phyloP scores from a whole-genome alignment of 2,797 vertebrate genomes.

The Helostoma temminkii region DNA sequence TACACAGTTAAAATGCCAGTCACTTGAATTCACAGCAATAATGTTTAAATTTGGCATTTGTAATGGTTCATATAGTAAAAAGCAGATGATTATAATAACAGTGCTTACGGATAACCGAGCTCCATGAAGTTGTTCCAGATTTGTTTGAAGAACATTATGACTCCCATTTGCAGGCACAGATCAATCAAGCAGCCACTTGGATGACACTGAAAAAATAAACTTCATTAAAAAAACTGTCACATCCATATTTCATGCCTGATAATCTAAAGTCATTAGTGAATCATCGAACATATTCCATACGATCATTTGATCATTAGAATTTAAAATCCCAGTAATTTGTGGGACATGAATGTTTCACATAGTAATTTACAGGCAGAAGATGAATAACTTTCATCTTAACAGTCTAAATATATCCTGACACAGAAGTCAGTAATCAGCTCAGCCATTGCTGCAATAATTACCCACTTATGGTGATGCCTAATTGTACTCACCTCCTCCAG shows the following conservation, averaged over 20 bases:
- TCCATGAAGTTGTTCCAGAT: conserved; percentile 99
- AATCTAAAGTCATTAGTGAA: conserved; percentile 36
- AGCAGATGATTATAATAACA: conserved; percentile 10
- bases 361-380: conserved; percentile 27
- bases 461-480: conserved; percentile 35
- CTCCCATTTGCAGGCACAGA: conserved; percentile 98
- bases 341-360: conserved; percentile 40
- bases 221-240: conserved; percentile 30
- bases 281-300: conserved; percentile 20
- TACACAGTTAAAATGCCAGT: conserved; percentile 30
- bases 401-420: conserved; percentile 39
- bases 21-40: conserved; percentile 17
- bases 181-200: conserved; percentile 99
- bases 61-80: conserved; percentile 25
- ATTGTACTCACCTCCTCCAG: conserved; percentile 93
- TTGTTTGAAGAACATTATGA: conserved; percentile 99
- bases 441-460: conserved; percentile 39
- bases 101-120: conserved; percentile 86
- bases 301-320: conserved; percentile 47
- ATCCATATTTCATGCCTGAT: conserved; percentile 45
- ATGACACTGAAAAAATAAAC: conserved; percentile 88
- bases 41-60: conserved; percentile 10
- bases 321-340: conserved; percentile 41
- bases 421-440: conserved; percentile 34
- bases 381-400: conserved; percentile 23